Conservation (phyloP, 2,113 vertebrate species). For the Channa argus region DNA sequence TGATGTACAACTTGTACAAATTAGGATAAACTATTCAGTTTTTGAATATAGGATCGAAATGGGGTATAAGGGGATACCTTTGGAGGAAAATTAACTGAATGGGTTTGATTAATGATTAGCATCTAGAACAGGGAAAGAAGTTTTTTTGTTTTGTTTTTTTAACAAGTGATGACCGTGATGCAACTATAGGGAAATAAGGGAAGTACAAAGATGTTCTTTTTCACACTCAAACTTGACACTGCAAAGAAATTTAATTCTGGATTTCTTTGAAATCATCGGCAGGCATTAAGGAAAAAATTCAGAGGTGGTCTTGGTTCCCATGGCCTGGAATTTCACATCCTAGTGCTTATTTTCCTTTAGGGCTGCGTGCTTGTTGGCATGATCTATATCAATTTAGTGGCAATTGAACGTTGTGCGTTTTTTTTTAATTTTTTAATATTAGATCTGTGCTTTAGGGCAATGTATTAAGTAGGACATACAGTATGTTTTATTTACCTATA, state of each 20-base stretch:
- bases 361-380: slow-evolving; percentile 47
- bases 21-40: slow-evolving; percentile 5
- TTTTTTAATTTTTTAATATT: background rate
- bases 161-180: slow-evolving; percentile 41
- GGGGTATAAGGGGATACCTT: background rate
- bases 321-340: slow-evolving; percentile 80
- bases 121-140: slow-evolving; percentile 14
- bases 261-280: slow-evolving; percentile 67
- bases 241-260: slow-evolving; percentile 54
- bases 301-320: slow-evolving; percentile 67
- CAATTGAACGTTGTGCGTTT: slow-evolving; percentile 21
- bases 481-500: slow-evolving; percentile 9
- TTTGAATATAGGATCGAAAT: background rate
- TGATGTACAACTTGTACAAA: slow-evolving; percentile 15
- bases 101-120: slow-evolving; percentile 26
- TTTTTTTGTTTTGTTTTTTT: background rate
- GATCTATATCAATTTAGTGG: slow-evolving; percentile 45
- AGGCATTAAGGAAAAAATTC: slow-evolving; percentile 67
- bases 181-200: slow-evolving; percentile 53
- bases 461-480: slow-evolving; percentile 10
- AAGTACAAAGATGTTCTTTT: slow-evolving; percentile 23
- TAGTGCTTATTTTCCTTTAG: slow-evolving; percentile 71
- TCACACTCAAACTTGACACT: slow-evolving; percentile 40
- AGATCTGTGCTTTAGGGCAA: background rate
- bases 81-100: slow-evolving; percentile 3